These are phyloP conservation scores for Parazoanthus swiftii DNA, from an alignment of 92 coral and sea anemone species.

Conservation along the genomic window DNA sequence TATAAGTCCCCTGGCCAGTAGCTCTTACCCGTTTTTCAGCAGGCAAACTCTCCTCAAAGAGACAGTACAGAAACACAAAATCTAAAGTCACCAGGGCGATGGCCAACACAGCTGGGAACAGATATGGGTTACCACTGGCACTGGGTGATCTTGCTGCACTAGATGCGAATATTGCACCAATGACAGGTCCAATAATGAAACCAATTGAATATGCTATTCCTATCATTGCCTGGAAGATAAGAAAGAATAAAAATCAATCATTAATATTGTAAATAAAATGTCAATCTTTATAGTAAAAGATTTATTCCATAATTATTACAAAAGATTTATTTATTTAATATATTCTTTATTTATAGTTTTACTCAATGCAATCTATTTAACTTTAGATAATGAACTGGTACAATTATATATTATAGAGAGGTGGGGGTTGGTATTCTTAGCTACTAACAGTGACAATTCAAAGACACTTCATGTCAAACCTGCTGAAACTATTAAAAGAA, in stretches of 20 bases:
- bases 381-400: too few relatives aligned
- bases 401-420: too few relatives aligned
- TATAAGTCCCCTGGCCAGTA: not conserved
- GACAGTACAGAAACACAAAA: constrained; percentile 62
- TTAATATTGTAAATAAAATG: too few relatives aligned
- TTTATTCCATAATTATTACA: too few relatives aligned
- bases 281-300: too few relatives aligned
- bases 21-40: constrained; percentile 78
- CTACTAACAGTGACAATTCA: too few relatives aligned
- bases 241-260: not conserved
- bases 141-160: constrained; percentile 77
- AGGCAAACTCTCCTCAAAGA: constrained; percentile 85
- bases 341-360: too few relatives aligned
- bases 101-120: constrained; percentile 85
- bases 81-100: constrained; percentile 74
- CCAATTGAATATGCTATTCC: constrained; percentile 97
- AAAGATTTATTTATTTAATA: too few relatives aligned
- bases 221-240: constrained; percentile 73
- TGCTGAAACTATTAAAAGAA: too few relatives aligned
- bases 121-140: constrained; percentile 73
- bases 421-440: too few relatives aligned
- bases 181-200: constrained; percentile 92
- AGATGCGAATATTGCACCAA: constrained; percentile 93
- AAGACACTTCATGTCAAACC: too few relatives aligned
- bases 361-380: too few relatives aligned